Base-by-base conservation (phyloP, 2,797 vertebrate species). In the Cheracebus regulus region DNA sequence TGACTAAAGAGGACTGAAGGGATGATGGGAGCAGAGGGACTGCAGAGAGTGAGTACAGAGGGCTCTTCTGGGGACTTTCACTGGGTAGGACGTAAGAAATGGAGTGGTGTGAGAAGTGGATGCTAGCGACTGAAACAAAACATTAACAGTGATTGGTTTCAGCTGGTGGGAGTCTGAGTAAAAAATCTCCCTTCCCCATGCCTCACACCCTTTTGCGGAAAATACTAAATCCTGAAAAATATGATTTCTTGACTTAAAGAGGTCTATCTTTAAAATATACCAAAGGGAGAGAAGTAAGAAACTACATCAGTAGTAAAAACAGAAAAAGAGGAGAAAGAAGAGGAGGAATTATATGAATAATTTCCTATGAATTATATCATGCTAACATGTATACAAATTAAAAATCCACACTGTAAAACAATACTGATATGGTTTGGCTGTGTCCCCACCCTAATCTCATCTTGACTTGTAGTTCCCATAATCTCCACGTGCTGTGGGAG, bases 1-100 rank as follows among this genome's bases (percentile, higher is more conserved):
- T 39, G 13, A 17, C 22, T 26, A 9, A 33, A 26, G 75, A 82
- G 67, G 50, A 46, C 1, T 67, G 48, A 83, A 70, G 52, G 86
- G 30, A 80, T 33, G 12, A 30, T 19, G 28, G 2, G 19, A 93
- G 24, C 3, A 48, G 79, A 64, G 22, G 15, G 72, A 30, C 11
- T 15, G 9, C 24, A 50, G 30, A 1, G 17, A 2, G 2, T 2
- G 48, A 76, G n/a, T 36, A 2, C 3, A 30, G 33, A 55, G 0
- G 14, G 17, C 26, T 50, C 82, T 41, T 48, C 39, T 20, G 41
- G 79, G 39, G 36, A 73, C 4, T 41, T 46, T 57, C 41, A 22
- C 48, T 15, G 1, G 8, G 7, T 8, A 58, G 48, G n/a, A 75
- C 4, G 17, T 24, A 76, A 90, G 58, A 10, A 52, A 58, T 5